These are phyloP conservation scores for Mya arenaria DNA, from an alignment of 1,140 invertebrate genomes.

Conservation along the genomic window DNA sequence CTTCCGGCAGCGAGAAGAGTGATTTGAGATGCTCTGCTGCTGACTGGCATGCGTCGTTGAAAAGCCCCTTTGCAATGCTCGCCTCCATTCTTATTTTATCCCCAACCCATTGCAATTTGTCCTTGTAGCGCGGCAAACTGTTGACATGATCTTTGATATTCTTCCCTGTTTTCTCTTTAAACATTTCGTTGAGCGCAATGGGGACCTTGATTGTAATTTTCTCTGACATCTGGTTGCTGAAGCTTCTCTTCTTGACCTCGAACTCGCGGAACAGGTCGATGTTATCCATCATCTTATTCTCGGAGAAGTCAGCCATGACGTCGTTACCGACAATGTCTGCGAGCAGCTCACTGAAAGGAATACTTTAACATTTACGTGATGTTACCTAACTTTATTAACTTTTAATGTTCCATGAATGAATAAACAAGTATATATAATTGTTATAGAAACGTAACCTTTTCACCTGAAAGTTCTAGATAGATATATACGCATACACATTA, in stretches of 20 bases:
- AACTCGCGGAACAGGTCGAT: conserved; percentile 48
- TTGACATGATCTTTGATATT: neutral
- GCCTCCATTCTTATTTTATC: neutral
- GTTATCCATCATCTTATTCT: conserved; percentile 7
- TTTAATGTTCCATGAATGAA: too few relatives aligned
- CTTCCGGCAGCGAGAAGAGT: neutral
- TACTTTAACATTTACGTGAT: too few relatives aligned
- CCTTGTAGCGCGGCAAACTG: neutral
- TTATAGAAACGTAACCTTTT: too few relatives aligned
- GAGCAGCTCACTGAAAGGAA: conserved; percentile 42
- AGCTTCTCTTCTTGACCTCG: conserved; percentile 53
- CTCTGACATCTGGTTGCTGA: neutral
- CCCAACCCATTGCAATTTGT: neutral
- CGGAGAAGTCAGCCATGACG: conserved; percentile 33
- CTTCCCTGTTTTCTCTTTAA: neutral
- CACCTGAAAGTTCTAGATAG: too few relatives aligned
- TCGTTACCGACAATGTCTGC: conserved; percentile 34
- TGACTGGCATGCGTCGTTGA: neutral
- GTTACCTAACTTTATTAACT: too few relatives aligned
- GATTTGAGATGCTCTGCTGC: neutral
- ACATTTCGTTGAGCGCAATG: neutral
- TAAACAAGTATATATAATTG: too few relatives aligned
- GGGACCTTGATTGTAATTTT: neutral
- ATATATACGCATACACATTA: too few relatives aligned
- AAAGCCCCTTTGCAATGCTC: neutral